Conservation (phyloP, 2,797 vertebrate species). For the Siniperca undulata region DNA sequence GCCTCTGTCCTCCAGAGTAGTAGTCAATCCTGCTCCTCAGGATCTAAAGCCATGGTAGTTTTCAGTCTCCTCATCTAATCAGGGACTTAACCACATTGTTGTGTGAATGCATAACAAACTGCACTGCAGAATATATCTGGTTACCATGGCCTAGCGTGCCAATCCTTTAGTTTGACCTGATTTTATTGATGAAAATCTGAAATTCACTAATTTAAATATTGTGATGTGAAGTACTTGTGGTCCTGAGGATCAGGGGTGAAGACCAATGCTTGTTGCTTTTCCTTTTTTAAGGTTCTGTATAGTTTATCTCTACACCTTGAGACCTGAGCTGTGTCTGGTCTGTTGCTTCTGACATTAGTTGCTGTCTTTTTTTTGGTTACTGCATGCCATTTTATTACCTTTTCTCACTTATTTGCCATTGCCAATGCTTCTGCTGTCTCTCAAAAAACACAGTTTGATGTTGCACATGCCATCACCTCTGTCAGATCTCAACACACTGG, state of each 20-base stretch:
- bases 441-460: conserved; percentile 11
- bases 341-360: conserved; percentile 9
- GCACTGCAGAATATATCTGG: not conserved
- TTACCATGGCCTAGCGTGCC: not conserved
- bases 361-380: not conserved
- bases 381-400: conserved; percentile 3
- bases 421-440: not conserved
- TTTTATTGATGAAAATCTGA: not conserved
- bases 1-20: not conserved
- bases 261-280: conserved; percentile 11
- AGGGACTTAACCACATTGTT: not conserved
- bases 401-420: conserved; percentile 26
- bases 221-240: not conserved
- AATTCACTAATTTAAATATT: not conserved
- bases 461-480: not conserved
- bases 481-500: not conserved
- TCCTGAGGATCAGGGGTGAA: conserved; percentile 42
- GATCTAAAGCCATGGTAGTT: conserved; percentile 14
- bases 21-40: conserved; percentile 39
- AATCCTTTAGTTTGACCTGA: not conserved
- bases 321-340: conserved; percentile 5
- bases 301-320: not conserved
- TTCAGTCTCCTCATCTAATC: not conserved
- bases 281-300: not conserved
- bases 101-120: conserved; percentile 3